Conservation (phyloP, 2,888 invertebrate species). For the Xanthia icteritia region DNA sequence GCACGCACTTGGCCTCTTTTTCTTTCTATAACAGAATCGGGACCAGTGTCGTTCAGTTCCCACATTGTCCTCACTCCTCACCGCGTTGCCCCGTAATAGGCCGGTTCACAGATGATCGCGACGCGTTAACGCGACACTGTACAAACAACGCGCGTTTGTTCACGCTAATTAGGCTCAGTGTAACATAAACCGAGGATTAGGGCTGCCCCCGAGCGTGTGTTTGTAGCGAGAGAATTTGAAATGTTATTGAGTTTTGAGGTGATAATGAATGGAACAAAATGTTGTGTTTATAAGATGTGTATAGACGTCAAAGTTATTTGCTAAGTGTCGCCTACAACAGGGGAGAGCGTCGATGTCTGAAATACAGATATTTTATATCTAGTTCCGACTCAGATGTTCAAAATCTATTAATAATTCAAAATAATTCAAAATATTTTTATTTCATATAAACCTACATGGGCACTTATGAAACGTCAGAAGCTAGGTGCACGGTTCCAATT, state of each 20-base stretch:
- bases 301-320: too few species aligned
- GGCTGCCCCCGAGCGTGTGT: slow-evolving; percentile 53
- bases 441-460: too few species aligned
- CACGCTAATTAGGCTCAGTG: slow-evolving; percentile 80
- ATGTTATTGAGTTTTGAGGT: background rate
- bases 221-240: background rate
- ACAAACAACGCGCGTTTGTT: slow-evolving; percentile 77
- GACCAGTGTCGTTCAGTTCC: background rate
- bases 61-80: slow-evolving; percentile 23
- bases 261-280: background rate
- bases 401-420: too few species aligned
- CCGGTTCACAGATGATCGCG: slow-evolving; percentile 73
- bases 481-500: too few species aligned
- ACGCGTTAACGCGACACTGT: slow-evolving; percentile 73
- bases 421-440: too few species aligned
- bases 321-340: too few species aligned
- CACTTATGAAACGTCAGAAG: too few species aligned
- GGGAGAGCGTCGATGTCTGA: too few species aligned
- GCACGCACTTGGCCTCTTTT: background rate
- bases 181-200: slow-evolving; percentile 63
- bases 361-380: too few species aligned
- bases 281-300: too few species aligned
- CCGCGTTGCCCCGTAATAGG: slow-evolving; percentile 55
- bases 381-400: too few species aligned
- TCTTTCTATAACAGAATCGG: background rate